Percentiles rank a stretch among this genome's conserved stretches.
Conservation (phyloP, 1,140 invertebrate genomes). For the Archegozetes longisetosus region DNA sequence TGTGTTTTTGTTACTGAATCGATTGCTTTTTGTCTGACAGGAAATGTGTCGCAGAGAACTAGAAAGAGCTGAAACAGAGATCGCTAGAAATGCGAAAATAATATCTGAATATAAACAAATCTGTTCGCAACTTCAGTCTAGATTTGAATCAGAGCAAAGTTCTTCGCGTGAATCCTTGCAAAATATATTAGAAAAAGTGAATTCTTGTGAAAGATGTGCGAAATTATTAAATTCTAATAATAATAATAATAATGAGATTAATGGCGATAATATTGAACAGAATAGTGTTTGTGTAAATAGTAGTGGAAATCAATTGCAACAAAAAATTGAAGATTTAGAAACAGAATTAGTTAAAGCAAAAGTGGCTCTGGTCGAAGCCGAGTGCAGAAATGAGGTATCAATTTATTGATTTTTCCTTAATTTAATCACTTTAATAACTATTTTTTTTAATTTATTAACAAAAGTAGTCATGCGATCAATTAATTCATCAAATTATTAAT, state of each 20-base stretch:
- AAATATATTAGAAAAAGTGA: background rate
- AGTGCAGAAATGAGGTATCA: conserved; percentile 70
- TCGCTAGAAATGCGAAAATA: conserved; percentile 49
- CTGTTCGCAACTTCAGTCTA: conserved; percentile 47
- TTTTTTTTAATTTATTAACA: conserved; percentile 6
- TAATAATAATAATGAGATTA: background rate
- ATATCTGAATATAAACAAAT: conserved; percentile 80
- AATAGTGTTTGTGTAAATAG: background rate
- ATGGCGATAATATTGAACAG: background rate
- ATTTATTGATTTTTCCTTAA: conserved; percentile 1
- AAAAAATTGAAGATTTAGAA: conserved; percentile 70
- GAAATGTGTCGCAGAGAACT: conserved; percentile 67
- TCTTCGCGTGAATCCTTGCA: conserved; percentile 27
- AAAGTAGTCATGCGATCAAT: too few relatives aligned
- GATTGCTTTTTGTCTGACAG: too few relatives aligned
- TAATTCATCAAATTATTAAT: too few relatives aligned
- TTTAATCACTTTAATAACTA: background rate
- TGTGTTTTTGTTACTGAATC: conserved; percentile 37
- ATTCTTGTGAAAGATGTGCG: conserved; percentile 5
- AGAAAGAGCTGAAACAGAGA: conserved; percentile 51
- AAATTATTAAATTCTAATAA: background rate
- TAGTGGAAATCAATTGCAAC: conserved; percentile 21
- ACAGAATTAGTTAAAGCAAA: conserved; percentile 91
- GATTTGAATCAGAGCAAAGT: conserved; percentile 65
- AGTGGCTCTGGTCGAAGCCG: conserved; percentile 85